Base-by-base conservation (phyloP, 2,888 invertebrate genomes). In the Apomyelois bistriatella region DNA sequence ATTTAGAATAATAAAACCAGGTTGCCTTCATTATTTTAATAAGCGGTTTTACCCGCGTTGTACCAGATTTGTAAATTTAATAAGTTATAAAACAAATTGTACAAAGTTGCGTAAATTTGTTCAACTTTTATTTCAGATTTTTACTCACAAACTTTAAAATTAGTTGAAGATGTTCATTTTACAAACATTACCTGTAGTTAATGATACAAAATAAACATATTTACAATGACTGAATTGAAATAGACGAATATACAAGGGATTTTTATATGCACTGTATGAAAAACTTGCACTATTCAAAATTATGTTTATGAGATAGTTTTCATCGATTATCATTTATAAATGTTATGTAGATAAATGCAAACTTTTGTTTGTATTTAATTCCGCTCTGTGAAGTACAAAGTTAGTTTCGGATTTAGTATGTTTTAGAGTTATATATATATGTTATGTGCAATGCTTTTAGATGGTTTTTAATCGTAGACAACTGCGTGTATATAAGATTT, bases 401-500 rank as follows among this genome's bases (percentile, higher is more conserved):
- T 60, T 59, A 54, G 64, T 70, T 65, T 63, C 58, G 40, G 57
- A 58, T 61, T 63, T 56, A 46, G 48, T 58, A 58, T 53, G 58
- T 46, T 52, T 49, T 56, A 54, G 52, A 48, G 49, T 56, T 43
- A 46, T 52, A 47, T 37, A 68, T 62, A 62, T 58, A 65, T 70
- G 60, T 61, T 62, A 62, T 58, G 65, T 70, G 60, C 62, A 67
- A 68, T 62, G 69, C 68, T 78, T 77, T 77, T 73, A 71, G 68
- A 70, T 28, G 40, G 58, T 64, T 70, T 76, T 76, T 71, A n/a
- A 75, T 71, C 70, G 66, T 75, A 74, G 66, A 64, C 55, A 69
- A 62, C 66, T 68, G 69, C 65, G 64, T 75, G 72, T 80, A 76
- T 55, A 74, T 81, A 82, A 76, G 74, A 73, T 64, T 69, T 69